These are phyloP conservation scores for Edolisoma coerulescens DNA, from an alignment of 2,113 vertebrate species.

Conservation along the genomic window DNA sequence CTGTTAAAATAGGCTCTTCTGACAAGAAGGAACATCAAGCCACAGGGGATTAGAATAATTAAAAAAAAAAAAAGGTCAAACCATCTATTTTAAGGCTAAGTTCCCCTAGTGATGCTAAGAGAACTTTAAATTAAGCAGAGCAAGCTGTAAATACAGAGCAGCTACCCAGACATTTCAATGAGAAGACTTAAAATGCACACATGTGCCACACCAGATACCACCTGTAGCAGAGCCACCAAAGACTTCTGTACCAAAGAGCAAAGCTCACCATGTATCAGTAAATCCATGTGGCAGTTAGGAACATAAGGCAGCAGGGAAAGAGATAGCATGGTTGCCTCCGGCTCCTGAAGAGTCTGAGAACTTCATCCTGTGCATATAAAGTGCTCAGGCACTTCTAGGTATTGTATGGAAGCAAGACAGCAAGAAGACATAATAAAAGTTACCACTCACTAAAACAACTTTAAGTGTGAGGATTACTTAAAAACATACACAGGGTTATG, in stretches of 20 bases:
- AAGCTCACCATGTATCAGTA: accelerated
- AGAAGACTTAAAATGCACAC: neutral
- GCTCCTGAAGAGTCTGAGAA: neutral
- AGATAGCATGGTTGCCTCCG: accelerated
- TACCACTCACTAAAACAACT: neutral
- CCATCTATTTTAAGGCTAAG: neutral
- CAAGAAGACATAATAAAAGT: neutral
- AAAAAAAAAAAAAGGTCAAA: slow-evolving; percentile 1
- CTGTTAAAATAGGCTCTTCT: neutral
- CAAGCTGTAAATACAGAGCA: slow-evolving; percentile 41
- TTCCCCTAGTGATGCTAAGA: neutral
- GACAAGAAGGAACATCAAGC: neutral
- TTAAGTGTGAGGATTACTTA: neutral
- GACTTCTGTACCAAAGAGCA: neutral
- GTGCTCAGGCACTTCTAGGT: neutral
- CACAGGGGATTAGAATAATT: slow-evolving; percentile 24
- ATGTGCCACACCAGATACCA: neutral
- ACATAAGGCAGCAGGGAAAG: accelerated
- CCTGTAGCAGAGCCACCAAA: neutral
- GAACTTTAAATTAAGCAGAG: slow-evolving; percentile 24
- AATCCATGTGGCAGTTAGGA: neutral
- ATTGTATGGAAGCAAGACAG: neutral
- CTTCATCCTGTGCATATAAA: neutral
- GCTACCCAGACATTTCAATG: neutral
- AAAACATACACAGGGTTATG: neutral